Base-by-base conservation (phyloP, 1,140 invertebrate genomes). In the Mercenaria mercenaria region DNA sequence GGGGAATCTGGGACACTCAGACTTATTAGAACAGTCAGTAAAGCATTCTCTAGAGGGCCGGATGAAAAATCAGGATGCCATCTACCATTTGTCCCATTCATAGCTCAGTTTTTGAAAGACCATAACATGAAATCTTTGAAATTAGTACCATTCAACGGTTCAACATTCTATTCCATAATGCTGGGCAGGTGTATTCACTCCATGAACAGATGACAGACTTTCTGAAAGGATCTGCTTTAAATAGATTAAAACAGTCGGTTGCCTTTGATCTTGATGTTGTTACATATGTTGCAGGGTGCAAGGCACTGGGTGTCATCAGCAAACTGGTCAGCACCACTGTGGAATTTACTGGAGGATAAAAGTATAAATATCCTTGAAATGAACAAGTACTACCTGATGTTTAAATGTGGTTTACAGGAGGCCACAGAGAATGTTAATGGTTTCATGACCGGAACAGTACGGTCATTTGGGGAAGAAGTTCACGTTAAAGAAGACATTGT, bases 151-250 rank as follows among this genome's bases (percentile, higher is more conserved):
- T 39, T 50, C 37, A 84, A 4, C 61, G 41, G n/a, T 84, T 82
- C n/a, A 82, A 82, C n/a, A 82, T 82, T 43, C 37, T 82, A 23
- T 82, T 82, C n/a, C 52, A 61, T 69, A 84, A 84, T 84, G 61
- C 82, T 13, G 41, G 61, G 6, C 82, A 84, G 29, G 82, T 84
- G 29, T 72, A 69, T 52, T 50, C 72, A 10, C 82, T 84, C 26
- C 37, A 72, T 50, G 32, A 32, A n/a, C 43, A 69, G 32, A 84
- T 84, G 82, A 47, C 15, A 11, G 37, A 82, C 59, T 82, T 82
- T 34, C 39, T 82, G 34, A 41, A 82, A 39, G 3, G 0, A 47
- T 29, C 20, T 13, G 20, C 8, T 20, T 52, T 84, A 18, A 69
- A 84, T 32, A 47, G 82, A 37, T 32, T 84, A 20, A 69, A 39